Percentiles rank a stretch among this genome's conserved stretches.
phyloP scores from a whole-genome alignment of 2,888 invertebrate species.

The Tanypteryx hageni region DNA sequence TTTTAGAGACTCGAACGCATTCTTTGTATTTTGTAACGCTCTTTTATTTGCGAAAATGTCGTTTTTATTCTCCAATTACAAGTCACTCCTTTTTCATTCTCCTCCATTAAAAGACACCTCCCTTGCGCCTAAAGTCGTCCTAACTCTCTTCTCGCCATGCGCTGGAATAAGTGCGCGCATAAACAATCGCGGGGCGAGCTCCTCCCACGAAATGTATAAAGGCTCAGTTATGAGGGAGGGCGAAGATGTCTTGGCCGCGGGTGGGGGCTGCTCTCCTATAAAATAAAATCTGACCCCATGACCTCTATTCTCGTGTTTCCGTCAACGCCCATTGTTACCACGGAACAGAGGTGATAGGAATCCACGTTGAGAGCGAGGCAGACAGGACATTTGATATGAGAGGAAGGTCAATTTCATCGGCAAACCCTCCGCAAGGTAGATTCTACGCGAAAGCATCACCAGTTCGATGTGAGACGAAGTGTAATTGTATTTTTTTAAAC shows the following conservation, averaged over 20 bases:
- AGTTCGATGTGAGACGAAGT: no score
- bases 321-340: constrained; percentile 32
- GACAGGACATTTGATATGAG: constrained; percentile 28
- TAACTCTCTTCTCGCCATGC: neutral
- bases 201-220: constrained; percentile 4
- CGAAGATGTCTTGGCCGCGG: constrained; percentile 5
- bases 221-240: neutral
- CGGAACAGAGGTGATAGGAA: constrained; percentile 20
- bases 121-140: neutral
- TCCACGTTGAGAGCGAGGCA: constrained; percentile 7
- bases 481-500: no score
- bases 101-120: constrained; percentile 10
- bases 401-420: neutral
- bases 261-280: constrained; percentile 29
- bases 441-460: neutral
- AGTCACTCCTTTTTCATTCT: constrained; percentile 1
- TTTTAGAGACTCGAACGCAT: neutral
- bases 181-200: neutral
- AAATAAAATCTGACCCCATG: constrained; percentile 26
- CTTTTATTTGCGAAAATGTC: constrained; percentile 5
- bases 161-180: neutral
- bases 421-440: neutral
- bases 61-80: constrained; percentile 20
- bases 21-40: neutral
- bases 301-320: constrained; percentile 14